These are phyloP conservation scores for Thalassaphorura encarpata DNA, from an alignment of 1,140 invertebrate species.

Conservation along the genomic window DNA sequence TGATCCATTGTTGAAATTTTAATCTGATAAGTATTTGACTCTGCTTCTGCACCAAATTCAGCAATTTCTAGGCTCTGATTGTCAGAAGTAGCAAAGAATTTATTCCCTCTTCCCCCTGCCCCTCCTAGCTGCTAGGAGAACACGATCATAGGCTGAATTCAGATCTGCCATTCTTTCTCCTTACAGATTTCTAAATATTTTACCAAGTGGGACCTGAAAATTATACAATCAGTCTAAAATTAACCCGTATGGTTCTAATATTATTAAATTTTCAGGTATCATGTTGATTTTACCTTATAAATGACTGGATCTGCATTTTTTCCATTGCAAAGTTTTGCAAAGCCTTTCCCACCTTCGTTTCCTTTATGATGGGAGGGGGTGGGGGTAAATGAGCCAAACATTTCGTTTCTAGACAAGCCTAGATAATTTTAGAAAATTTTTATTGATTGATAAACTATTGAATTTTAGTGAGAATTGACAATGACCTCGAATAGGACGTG, in stretches of 20 bases:
- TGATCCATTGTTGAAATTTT: slow-evolving; percentile 91
- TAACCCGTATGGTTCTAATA: background rate
- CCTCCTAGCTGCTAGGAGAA: slow-evolving; percentile 92
- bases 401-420: slow-evolving; percentile 53
- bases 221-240: background rate
- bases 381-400: slow-evolving; percentile 59
- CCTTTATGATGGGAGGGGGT: slow-evolving; percentile 53
- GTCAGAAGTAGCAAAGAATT: slow-evolving; percentile 73
- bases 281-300: slow-evolving; percentile 44
- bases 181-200: slow-evolving; percentile 52
- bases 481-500: slow-evolving; percentile 79
- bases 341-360: slow-evolving; percentile 59
- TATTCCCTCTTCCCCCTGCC: slow-evolving; percentile 88
- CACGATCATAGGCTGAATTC: slow-evolving; percentile 49
- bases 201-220: slow-evolving; percentile 71
- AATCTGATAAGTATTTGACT: slow-evolving; percentile 57
- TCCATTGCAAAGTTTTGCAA: slow-evolving; percentile 66
- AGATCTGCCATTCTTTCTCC: slow-evolving; percentile 63
- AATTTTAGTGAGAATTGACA: background rate
- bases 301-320: slow-evolving; percentile 71
- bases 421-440: too few relatives aligned
- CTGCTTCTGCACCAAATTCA: slow-evolving; percentile 79
- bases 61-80: slow-evolving; percentile 73
- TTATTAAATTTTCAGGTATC: slow-evolving; percentile 5
- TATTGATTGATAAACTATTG: too few relatives aligned